Evolutionary conservation across 2,888 invertebrate genomes (phyloP).

Genomic region (Trachelus stipa): DNA sequence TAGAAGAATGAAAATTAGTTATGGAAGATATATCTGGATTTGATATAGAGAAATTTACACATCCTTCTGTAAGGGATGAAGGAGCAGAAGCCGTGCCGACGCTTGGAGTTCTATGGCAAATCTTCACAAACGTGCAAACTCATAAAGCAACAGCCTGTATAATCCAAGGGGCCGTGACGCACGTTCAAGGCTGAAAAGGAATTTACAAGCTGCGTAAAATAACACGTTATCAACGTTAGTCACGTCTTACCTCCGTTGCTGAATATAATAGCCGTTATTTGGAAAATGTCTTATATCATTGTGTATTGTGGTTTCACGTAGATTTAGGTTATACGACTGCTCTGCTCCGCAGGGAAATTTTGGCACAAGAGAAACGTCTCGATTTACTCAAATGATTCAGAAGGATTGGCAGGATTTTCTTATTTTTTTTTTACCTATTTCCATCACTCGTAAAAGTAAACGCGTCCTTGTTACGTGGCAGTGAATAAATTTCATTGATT

Average conservation of each 20-base stretch:
- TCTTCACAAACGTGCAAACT: slow-evolving; percentile 49
- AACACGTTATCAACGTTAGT: neutral
- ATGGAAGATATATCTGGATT: neutral
- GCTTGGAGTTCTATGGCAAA: slow-evolving; percentile 50
- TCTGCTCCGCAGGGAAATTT: neutral
- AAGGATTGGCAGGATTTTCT: neutral
- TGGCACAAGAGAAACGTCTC: neutral
- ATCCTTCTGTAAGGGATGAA: neutral
- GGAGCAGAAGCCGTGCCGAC: slow-evolving; percentile 26
- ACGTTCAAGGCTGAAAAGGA: neutral
- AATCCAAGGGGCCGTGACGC: slow-evolving; percentile 13
- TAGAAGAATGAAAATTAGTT: neutral
- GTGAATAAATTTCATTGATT: neutral
- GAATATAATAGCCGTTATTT: neutral
- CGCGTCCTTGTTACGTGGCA: neutral
- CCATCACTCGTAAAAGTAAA: neutral
- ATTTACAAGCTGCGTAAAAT: neutral
- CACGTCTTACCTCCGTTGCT: neutral
- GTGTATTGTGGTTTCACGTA: neutral
- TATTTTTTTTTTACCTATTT: neutral
- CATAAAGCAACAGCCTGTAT: slow-evolving; percentile 40
- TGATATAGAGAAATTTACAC: neutral
- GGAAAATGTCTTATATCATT: neutral
- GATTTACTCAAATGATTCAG: neutral
- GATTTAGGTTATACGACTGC: neutral